Percentiles rank a stretch among this genome's conserved stretches.
Conservation (phyloP, 2,113 vertebrate genomes). For the Diphyllodes magnificus region DNA sequence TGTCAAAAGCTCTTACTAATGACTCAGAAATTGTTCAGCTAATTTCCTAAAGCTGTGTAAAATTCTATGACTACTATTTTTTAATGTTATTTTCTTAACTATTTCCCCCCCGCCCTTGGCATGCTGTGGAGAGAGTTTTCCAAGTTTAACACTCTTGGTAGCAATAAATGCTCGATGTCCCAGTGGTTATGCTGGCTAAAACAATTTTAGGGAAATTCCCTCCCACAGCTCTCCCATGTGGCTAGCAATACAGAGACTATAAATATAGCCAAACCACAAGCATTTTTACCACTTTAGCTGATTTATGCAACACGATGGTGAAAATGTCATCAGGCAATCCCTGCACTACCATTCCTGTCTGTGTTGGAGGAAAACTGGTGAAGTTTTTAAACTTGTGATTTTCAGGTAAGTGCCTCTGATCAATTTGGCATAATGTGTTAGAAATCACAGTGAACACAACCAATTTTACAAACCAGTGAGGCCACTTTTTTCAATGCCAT, state of each 20-base stretch:
- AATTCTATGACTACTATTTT: background rate
- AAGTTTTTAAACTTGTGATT: background rate
- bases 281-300: slow-evolving; percentile 51
- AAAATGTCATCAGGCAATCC: slow-evolving; percentile 20
- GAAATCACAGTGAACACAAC: background rate
- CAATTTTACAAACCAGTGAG: background rate
- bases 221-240: slow-evolving; percentile 18
- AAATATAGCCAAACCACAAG: slow-evolving; percentile 45
- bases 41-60: background rate
- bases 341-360: background rate
- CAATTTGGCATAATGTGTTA: background rate
- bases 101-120: background rate
- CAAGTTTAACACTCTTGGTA: slow-evolving; percentile 10
- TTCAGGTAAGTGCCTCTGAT: background rate
- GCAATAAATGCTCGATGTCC: background rate
- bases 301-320: slow-evolving; percentile 2
- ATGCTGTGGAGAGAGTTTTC: background rate
- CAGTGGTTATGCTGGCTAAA: background rate
- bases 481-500: background rate
- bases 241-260: background rate
- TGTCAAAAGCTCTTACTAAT: background rate
- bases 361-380: background rate
- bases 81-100: background rate
- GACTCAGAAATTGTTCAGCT: background rate
- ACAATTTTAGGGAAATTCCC: slow-evolving; percentile 22